Conservation (phyloP, 2,113 vertebrate genomes). For the Apus apus region DNA sequence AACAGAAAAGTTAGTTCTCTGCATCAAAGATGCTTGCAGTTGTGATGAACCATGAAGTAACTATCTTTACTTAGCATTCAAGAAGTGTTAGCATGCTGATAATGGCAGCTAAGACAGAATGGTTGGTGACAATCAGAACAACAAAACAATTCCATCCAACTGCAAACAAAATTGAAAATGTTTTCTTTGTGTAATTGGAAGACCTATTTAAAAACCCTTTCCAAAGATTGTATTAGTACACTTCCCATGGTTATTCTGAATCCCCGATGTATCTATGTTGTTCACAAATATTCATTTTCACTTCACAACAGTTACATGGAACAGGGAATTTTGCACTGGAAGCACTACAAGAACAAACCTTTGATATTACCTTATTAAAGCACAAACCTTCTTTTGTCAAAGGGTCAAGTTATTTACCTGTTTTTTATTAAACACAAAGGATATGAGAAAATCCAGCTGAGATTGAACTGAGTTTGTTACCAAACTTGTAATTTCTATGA, state of each 20-base stretch:
- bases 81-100: neutral
- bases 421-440: neutral
- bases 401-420: neutral
- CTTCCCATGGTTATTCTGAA: neutral
- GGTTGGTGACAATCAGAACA: neutral
- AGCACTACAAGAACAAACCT: neutral
- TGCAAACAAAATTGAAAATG: neutral
- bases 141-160: neutral
- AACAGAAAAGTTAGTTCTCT: neutral
- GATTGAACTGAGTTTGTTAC: accelerated
- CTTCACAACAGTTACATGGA: neutral
- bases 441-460: neutral
- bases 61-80: neutral
- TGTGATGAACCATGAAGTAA: neutral
- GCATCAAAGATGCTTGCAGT: neutral
- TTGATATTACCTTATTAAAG: neutral
- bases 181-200: neutral
- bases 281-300: neutral
- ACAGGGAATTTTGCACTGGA: neutral
- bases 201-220: neutral
- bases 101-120: neutral
- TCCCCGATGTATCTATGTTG: too few relatives aligned
- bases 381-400: neutral
- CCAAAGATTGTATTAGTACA: neutral
- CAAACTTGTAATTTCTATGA: neutral